phyloP scores from a whole-genome alignment of 2,113 vertebrate species.

The Grallaria varia region DNA sequence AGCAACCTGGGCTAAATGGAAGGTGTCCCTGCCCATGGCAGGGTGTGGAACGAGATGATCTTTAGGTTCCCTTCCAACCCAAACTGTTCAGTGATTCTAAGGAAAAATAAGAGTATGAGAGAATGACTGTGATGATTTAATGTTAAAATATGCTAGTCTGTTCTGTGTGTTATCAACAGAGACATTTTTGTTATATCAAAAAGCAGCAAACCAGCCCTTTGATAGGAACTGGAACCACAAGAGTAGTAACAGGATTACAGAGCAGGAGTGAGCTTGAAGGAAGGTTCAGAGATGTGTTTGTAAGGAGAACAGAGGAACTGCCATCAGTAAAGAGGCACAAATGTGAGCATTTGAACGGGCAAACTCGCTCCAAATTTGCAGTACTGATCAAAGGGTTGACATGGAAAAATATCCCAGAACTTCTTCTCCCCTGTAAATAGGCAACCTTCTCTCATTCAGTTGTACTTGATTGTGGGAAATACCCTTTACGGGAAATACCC shows the following conservation, averaged over 20 bases:
- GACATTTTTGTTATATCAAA: fast-evolving
- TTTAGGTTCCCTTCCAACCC: not conserved
- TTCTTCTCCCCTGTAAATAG: not conserved
- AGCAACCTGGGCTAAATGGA: not conserved
- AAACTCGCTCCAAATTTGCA: not conserved
- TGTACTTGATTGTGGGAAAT: not conserved
- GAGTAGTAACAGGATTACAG: not conserved
- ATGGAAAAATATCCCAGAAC: not conserved
- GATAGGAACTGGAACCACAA: not conserved
- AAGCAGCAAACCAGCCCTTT: not conserved
- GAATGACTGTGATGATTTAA: not conserved
- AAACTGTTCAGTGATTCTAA: not conserved
- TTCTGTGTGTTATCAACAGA: not conserved
- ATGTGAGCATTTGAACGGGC: not conserved
- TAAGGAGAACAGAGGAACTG: not conserved
- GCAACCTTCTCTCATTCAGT: not conserved
- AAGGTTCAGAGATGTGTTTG: not conserved
- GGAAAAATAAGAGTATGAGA: not conserved
- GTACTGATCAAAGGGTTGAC: not conserved
- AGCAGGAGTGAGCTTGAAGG: not conserved
- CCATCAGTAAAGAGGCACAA: not conserved
- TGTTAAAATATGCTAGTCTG: not conserved
- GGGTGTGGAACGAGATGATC: not conserved
- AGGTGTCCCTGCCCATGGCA: not conserved
- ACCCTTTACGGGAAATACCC: not conserved